These are phyloP conservation scores for Oligia strigilis DNA, from an alignment of 2,888 invertebrate genomes.

Conservation along the genomic window DNA sequence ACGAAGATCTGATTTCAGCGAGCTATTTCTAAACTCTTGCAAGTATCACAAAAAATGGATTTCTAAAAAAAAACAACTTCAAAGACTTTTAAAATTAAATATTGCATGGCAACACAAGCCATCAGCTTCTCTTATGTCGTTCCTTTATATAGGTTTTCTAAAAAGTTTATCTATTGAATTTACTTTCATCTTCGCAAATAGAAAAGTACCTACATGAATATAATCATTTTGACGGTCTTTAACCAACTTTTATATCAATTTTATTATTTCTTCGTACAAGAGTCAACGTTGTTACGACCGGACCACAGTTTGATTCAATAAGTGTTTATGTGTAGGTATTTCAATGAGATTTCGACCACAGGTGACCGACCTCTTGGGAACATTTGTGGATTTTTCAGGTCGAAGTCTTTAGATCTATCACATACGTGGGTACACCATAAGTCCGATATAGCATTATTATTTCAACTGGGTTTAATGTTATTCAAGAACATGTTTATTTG, in stretches of 20 bases:
- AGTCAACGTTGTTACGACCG: neutral
- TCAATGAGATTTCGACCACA: neutral
- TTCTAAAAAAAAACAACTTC: constrained; percentile 40
- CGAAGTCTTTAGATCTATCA: neutral
- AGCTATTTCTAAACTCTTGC: constrained; percentile 34
- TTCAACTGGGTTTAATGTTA: constrained; percentile 5
- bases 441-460: constrained; percentile 6
- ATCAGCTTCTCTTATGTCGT: neutral
- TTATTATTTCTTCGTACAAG: constrained; percentile 20
- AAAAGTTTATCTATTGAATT: constrained; percentile 11
- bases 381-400: neutral
- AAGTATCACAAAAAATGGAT: constrained; percentile 36
- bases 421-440: neutral
- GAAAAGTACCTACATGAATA: constrained; percentile 13
- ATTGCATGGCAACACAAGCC: constrained; percentile 5
- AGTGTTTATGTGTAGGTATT: constrained; percentile 1
- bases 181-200: constrained; percentile 46
- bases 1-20: constrained; percentile 22
- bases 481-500: constrained; percentile 21
- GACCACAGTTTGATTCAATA: neutral
- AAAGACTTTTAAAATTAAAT: constrained; percentile 30
- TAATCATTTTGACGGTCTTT: constrained; percentile 19
- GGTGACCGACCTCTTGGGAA: neutral
- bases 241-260: constrained; percentile 12
- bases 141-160: constrained; percentile 32